Evolutionary conservation across 2,797 vertebrate genomes (phyloP).

Genomic region (Alosa sapidissima): DNA sequence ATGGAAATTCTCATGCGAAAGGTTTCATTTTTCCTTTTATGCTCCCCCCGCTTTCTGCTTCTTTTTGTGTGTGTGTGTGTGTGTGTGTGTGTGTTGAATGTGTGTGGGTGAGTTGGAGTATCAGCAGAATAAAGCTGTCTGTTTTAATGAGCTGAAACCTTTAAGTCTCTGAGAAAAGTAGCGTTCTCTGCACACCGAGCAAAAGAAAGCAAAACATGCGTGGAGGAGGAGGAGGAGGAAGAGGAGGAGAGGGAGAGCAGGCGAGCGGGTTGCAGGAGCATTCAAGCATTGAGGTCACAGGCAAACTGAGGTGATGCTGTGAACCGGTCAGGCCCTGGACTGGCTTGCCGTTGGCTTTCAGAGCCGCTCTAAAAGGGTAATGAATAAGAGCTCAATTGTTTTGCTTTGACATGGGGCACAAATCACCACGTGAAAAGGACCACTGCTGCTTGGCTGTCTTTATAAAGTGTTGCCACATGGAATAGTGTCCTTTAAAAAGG

Average conservation of each 20-base stretch:
- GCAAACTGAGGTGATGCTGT: constrained; percentile 16
- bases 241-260: not conserved
- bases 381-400: constrained; percentile 14
- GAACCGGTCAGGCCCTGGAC: not conserved
- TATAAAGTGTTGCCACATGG: not conserved
- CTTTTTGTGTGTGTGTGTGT: constrained; percentile 8
- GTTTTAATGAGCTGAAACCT: constrained; percentile 24
- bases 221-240: not conserved
- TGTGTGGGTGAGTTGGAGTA: not conserved
- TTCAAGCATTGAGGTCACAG: not conserved
- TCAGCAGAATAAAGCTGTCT: constrained; percentile 15
- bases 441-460: constrained; percentile 17
- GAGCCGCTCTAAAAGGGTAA: not conserved
- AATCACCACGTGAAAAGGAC: constrained; percentile 17
- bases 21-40: constrained; percentile 12
- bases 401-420: constrained; percentile 17
- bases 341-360: not conserved
- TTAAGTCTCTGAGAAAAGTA: not conserved
- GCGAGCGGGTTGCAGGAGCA: not conserved
- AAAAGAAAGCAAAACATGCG: not conserved
- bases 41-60: not conserved
- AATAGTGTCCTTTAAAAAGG: not conserved
- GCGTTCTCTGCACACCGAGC: not conserved
- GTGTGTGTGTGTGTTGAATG: not conserved
- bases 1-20: constrained; percentile 29